Evolutionary conservation across 1,140 invertebrate species (phyloP).

Genomic region (Diachasmimorpha longicaudata): DNA sequence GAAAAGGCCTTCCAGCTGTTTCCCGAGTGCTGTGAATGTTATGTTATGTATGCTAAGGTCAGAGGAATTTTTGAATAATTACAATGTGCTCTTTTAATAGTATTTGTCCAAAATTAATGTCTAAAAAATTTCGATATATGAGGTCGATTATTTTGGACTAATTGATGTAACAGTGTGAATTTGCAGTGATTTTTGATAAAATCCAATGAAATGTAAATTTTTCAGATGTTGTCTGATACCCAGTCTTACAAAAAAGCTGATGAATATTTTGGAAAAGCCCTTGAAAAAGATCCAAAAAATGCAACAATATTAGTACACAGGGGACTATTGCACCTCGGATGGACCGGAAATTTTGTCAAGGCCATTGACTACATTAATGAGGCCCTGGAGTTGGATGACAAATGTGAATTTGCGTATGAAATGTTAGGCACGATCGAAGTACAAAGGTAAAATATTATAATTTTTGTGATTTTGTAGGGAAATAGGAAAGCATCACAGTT

Average conservation of each 20-base stretch:
- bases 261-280: constrained; percentile 79
- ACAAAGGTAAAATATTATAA: constrained; percentile 74
- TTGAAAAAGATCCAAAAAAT: constrained; percentile 84
- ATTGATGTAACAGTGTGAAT: too few species aligned
- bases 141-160: too few species aligned
- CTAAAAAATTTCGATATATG: too few species aligned
- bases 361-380: constrained; percentile 79
- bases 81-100: too few species aligned
- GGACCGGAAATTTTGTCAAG: constrained; percentile 80
- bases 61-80: constrained; percentile 21
- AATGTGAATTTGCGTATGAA: constrained; percentile 94
- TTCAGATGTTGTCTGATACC: constrained; percentile 76
- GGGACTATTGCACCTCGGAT: constrained; percentile 83
- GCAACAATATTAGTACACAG: constrained; percentile 86
- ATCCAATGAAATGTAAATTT: too few species aligned
- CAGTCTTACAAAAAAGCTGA: constrained; percentile 84
- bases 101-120: too few species aligned
- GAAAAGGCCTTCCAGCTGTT: constrained; percentile 78
- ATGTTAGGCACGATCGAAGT: constrained; percentile 93
- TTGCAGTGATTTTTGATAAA: too few species aligned
- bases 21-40: constrained; percentile 84
- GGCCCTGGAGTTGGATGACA: constrained; percentile 86
- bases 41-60: constrained; percentile 83
- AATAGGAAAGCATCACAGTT: too few species aligned
- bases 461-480: neutral